Evolutionary conservation across 2,113 vertebrate genomes (phyloP).

Genomic region (Osmerus eperlanus): DNA sequence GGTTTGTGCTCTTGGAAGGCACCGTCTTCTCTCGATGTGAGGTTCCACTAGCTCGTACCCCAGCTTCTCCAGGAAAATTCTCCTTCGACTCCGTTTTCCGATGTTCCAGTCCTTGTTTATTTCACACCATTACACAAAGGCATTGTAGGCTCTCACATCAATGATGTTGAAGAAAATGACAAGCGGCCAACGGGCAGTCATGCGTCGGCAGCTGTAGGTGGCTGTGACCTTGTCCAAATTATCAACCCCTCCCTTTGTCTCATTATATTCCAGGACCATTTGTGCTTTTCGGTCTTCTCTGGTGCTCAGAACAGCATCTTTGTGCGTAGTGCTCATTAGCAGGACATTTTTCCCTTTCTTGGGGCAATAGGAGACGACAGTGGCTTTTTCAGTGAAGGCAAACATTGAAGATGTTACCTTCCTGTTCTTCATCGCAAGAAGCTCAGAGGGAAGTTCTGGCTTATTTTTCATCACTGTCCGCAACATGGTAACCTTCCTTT

Average conservation of each 20-base stretch:
- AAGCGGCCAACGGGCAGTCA: constrained; percentile 27
- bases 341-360: constrained; percentile 7
- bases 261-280: constrained; percentile 18
- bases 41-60: constrained; percentile 8
- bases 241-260: constrained; percentile 24
- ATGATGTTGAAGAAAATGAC: constrained; percentile 35
- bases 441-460: too few relatives aligned
- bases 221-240: constrained; percentile 17
- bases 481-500: too few relatives aligned
- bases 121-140: constrained; percentile 26
- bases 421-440: too few relatives aligned
- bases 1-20: neutral
- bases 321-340: constrained; percentile 13
- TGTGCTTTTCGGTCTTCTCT: constrained; percentile 19
- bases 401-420: too few relatives aligned
- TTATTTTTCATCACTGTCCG: too few relatives aligned
- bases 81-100: constrained; percentile 23
- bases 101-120: constrained; percentile 26
- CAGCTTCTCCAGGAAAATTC: constrained; percentile 27
- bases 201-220: constrained; percentile 29
- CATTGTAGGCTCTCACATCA: constrained; percentile 23
- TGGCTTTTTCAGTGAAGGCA: too few relatives aligned
- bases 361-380: constrained; percentile 12
- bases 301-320: constrained; percentile 18
- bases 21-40: neutral